Evolutionary conservation across 2,797 vertebrate species (phyloP), one percentile per base, ranked within the genome.

Genomic region (Cichlasoma orientale): DNA sequence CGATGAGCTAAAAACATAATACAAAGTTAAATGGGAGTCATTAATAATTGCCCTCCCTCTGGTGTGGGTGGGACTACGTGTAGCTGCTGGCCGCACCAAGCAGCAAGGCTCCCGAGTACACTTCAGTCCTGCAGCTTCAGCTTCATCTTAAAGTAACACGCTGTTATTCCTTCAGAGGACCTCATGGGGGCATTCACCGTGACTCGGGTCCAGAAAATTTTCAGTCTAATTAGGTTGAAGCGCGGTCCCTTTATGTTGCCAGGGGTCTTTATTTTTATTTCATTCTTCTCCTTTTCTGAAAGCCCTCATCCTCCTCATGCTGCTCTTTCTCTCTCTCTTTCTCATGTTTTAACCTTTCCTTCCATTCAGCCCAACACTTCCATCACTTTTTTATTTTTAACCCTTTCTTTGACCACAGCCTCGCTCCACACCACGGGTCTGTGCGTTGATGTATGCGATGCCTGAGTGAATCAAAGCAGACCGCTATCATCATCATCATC

Each of bases 391-490:
- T 16, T n/a, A 21, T 55, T 38, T 50, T 25, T 50, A 44, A 47
- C 71, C 63, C 33, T 23, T 36, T 38, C 66, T 69, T 18, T 71
- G 23, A n/a, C 55, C 29, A 23, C 52, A 2, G 4, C 56, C 58
- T 47, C 36, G 23, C 7, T 41, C 41, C 25, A 31, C 11, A 23
- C 29, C 58, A 19, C 47, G 18, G 31, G 71, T 36, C 21, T 55
- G 13, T 54, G 47, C 29, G 55, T 77, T 69, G 58, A 59, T 31
- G 50, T 19, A 69, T 68, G 50, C 18, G 19, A 72, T 33, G 69
- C 23, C 55, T 63, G 27, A 63, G 27, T 70, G 36, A 66, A 74
- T 78, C 71, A 63, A 29, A 63, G 36, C 75, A 33, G 12, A 5
- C 21, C 18, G 59, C 38, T 25, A 9, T 25, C 59, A 44, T 25